phyloP scores from a whole-genome alignment of 2,888 invertebrate genomes.

The Ophion ventricosus region DNA sequence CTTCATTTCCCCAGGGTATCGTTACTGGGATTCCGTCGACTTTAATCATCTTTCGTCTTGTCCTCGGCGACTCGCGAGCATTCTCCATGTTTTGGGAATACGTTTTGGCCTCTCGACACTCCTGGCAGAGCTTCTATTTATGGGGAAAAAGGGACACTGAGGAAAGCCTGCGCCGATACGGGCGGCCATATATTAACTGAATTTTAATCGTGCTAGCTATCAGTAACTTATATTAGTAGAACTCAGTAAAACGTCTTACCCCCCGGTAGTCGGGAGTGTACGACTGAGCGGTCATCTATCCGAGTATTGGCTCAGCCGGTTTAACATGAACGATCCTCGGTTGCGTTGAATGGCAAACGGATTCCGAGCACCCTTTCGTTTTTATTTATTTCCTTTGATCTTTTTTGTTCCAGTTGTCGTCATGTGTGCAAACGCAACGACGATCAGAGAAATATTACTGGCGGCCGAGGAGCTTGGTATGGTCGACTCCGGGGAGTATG shows the following conservation, averaged over 20 bases:
- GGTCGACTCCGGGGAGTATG: conserved; percentile 98
- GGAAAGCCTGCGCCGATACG: no score
- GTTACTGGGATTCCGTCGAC: conserved; percentile 6
- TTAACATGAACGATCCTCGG: no score
- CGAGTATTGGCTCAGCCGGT: no score
- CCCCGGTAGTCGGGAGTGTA: no score
- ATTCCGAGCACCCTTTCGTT: neutral
- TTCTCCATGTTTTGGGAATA: neutral
- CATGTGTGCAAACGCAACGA: conserved; percentile 95
- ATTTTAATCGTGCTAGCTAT: no score
- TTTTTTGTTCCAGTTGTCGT: conserved; percentile 93
- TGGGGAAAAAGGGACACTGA: no score
- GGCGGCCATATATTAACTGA: no score
- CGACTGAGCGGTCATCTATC: no score
- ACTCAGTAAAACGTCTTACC: no score
- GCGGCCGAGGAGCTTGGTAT: conserved; percentile 97
- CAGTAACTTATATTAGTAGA: no score
- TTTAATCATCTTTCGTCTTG: conserved; percentile 26
- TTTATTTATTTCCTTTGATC: conserved; percentile 7
- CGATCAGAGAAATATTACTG: conserved; percentile 95
- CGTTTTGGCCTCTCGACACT: neutral
- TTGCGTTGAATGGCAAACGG: no score
- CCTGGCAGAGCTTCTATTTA: neutral
- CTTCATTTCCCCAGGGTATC: conserved; percentile 49
- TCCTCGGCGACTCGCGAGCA: neutral